Conservation (phyloP, 92 coral and sea anemone genomes). For the Bergia sp. region DNA sequence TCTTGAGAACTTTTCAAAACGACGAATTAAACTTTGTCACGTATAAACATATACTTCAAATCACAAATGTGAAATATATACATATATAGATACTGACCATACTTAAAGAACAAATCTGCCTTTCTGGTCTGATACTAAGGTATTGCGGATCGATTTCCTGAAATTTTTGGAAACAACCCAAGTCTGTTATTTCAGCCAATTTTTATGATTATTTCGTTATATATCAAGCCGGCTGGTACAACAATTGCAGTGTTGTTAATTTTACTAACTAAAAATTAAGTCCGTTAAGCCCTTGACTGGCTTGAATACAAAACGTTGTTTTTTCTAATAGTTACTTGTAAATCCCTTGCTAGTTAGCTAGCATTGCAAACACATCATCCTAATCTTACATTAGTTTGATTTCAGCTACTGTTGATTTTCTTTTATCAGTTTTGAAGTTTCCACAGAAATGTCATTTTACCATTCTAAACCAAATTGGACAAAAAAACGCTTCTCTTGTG, state of each 20-base stretch:
- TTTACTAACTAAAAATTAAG: background rate
- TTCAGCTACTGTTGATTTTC: background rate
- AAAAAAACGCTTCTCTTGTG: background rate
- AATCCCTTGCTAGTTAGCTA: background rate
- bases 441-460: background rate
- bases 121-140: background rate
- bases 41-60: background rate
- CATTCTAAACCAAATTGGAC: background rate
- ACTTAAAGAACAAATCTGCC: background rate
- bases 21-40: background rate
- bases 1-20: background rate
- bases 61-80: background rate
- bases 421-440: background rate
- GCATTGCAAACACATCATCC: background rate
- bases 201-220: background rate
- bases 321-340: background rate
- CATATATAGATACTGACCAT: background rate
- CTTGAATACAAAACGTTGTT: background rate
- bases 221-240: background rate
- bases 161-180: background rate
- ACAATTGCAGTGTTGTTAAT: background rate
- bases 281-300: conserved; percentile 18
- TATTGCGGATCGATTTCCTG: too few relatives aligned
- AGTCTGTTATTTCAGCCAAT: background rate
- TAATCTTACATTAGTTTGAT: background rate